These are phyloP conservation scores for Panthera tigris DNA, from an alignment of 2,113 vertebrate species.

Conservation along the genomic window DNA sequence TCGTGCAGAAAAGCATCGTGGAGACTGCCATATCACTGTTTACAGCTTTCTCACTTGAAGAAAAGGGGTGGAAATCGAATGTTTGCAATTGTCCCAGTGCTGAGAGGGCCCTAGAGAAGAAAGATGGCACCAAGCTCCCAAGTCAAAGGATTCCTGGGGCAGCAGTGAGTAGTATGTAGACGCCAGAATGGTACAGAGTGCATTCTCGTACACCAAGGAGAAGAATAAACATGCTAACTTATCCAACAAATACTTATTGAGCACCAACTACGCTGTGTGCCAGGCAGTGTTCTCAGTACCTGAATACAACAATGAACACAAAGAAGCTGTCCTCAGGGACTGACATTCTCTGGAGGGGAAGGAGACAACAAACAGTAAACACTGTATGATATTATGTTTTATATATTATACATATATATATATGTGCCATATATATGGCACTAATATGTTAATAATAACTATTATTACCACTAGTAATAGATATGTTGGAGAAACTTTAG, in stretches of 20 bases:
- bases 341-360: background rate
- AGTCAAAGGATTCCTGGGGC: background rate
- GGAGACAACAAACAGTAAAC: background rate
- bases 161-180: background rate
- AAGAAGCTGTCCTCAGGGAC: background rate
- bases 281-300: background rate
- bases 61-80: conserved; percentile 62
- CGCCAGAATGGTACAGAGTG: background rate
- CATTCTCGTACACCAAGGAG: background rate
- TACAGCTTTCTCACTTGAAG: conserved; percentile 61
- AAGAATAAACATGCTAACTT: background rate
- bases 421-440: background rate
- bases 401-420: no score
- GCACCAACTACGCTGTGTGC: background rate
- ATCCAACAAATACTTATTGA: background rate
- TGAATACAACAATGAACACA: conserved; percentile 7
- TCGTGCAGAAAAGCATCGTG: conserved; percentile 32
- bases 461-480: background rate
- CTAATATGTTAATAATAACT: background rate
- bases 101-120: conserved; percentile 32
- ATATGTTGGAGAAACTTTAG: background rate
- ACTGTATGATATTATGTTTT: no score
- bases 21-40: conserved; percentile 62
- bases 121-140: background rate
- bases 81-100: conserved; percentile 57